Base-by-base conservation (phyloP, 1,140 invertebrate genomes). In the Doryteuthis pealeii region DNA sequence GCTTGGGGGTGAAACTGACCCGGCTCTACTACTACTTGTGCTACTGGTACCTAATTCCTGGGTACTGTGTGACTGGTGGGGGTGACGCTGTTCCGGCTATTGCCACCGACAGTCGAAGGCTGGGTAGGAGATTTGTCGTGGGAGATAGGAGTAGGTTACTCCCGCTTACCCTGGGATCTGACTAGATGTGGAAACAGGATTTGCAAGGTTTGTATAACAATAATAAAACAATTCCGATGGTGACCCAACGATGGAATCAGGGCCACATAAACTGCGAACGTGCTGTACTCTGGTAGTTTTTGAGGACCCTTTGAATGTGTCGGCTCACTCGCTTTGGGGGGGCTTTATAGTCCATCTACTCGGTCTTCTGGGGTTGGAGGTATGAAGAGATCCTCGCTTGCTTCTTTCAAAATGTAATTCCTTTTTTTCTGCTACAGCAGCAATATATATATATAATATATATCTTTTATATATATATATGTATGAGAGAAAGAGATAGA, bases 251-350 rank as follows among this genome's bases (percentile, higher is more conserved):
- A 92, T 91, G 74, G 89, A 90, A 86, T 92, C 94, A 31, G 96
- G 96, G 67, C 96, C 96, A 85, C 95, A 94, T 79, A 98, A 90
- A 88, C 94, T 96, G 85, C 94, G 94, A 76, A 94, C 92, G 12
- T 76, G 96, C 96, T 83, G 93, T 93, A 82, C 93, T 92, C 90
- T 96, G 95, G 90, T 95, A 98, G 77, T 93, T 96, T 89, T 96
- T 96, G 85, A 98, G 91, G 81, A 98, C 95, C 89, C 93, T 94
- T 89, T 95, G 95, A 82, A 98, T 90, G 87, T 96, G 94, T 78
- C 92, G 92, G 86, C 90, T 93, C 83, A 92, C 83, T 73, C 79
- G 74, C 70, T 78, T 77, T 71, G 79, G 77, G 80, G 73, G 73
- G 78, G 74, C 77, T 77, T 79, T 82, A 84, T 82, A 79, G 83